Evolutionary conservation across 2,888 invertebrate genomes (phyloP), one percentile per base, ranked within the genome.

Genomic region (Iselma pallidipennis): DNA sequence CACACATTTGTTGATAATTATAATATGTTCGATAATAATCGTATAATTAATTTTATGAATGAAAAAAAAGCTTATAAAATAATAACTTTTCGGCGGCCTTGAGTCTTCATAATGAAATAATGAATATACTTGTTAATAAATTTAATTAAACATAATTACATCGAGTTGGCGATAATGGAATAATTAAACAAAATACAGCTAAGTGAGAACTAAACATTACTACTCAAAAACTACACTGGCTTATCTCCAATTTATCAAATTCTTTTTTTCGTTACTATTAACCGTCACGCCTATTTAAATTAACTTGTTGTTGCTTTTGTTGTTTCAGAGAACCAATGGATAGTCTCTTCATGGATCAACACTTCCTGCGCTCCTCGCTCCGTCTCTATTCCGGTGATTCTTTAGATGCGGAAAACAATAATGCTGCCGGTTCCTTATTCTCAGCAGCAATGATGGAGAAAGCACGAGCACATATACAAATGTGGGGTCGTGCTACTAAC

Each of bases 331-430:
- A 92, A 77, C 91, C 91, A 37, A 91, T 92, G 89, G 92, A 92
- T 81, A 83, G 88, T 73, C 87, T 92, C 83, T 84, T 91, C 78
- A 89, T 91, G 86, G 91, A 91, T 75, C 91, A 91, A 76, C 91
- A 91, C 76, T 84, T 91, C 74, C 83, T 91, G 12, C 86, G 87
- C 42, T 85, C 86, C 3, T 84, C 87, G 2, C 76, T 84, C 42
- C 81, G 86, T 26, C 83, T 87, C 4, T 86, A 86, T 76, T 81
- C 89, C 5, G 86, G 88, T 56, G 86, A 86, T 69, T 81, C 83
- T 52, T 82, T 81, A 75, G 86, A 81, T 74, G 83, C 83, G 19
- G 83, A 82, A 66, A 81, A 81, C 71, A 81, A 81, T 71, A 83
- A 82, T 73, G 76, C 75, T 57, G 79, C 81, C 29, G 78, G 77